These are phyloP conservation scores for Theonella swinhoei DNA, from an alignment of 37 sponge, comb jelly and placozoan species.

Conservation along the genomic window DNA sequence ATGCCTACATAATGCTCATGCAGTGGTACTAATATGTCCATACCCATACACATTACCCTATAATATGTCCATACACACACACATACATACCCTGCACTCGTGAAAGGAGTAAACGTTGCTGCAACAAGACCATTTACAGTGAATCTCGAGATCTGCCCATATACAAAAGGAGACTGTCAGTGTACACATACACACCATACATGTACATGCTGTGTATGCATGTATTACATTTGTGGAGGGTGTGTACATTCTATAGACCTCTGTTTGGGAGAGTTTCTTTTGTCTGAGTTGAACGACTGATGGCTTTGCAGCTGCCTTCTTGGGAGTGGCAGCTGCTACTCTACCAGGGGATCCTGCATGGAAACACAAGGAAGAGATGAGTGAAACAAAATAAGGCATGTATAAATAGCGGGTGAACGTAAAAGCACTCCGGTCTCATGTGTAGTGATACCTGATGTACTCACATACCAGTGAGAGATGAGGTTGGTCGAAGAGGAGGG, in stretches of 20 bases:
- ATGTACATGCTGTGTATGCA: background rate
- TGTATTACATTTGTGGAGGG: no score
- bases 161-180: background rate
- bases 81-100: slow-evolving; percentile 53
- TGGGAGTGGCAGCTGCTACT: background rate
- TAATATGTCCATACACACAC: background rate
- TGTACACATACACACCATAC: background rate
- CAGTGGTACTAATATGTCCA: background rate
- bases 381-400: no score
- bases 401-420: no score
- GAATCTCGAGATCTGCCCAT: slow-evolving; percentile 8
- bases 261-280: background rate
- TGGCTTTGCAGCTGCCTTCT: background rate
- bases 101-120: slow-evolving; percentile 72
- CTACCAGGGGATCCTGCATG: no score
- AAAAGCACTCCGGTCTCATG: no score
- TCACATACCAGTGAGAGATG: no score
- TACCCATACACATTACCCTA: background rate
- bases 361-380: no score
- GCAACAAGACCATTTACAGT: slow-evolving; percentile 61
- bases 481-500: background rate
- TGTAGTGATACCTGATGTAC: no score
- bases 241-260: no score
- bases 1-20: no score
- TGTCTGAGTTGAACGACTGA: background rate